phyloP scores from a whole-genome alignment of 2,888 invertebrate species.

The Lasioglossum malachurum region DNA sequence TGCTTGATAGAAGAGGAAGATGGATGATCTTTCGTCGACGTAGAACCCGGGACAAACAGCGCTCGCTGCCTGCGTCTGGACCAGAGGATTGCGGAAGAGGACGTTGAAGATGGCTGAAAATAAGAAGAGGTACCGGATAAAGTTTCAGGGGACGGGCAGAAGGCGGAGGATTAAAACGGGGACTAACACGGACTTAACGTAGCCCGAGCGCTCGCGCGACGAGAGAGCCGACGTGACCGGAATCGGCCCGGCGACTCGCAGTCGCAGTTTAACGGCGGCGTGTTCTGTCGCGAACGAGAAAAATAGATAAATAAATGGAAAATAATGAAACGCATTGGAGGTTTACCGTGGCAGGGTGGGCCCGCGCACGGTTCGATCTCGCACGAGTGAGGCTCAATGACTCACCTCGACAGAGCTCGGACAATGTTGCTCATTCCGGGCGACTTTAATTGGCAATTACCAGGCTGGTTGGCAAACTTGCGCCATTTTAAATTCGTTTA shows the following conservation, averaged over 20 bases:
- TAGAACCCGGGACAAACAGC: not conserved
- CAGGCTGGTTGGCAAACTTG: constrained; percentile 32
- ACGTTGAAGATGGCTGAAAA: not conserved
- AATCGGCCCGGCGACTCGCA: not conserved
- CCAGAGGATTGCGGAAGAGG: not conserved
- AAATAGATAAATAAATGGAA: not conserved
- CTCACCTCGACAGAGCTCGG: constrained; percentile 22
- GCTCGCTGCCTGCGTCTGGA: not conserved
- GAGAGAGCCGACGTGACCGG: constrained; percentile 20
- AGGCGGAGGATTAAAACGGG: constrained; percentile 13
- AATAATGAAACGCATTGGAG: constrained; percentile 8
- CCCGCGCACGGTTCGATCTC: constrained; percentile 5
- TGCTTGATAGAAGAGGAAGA: not conserved
- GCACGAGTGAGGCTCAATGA: constrained; percentile 27
- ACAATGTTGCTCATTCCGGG: constrained; percentile 52
- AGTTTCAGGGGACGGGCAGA: not conserved
- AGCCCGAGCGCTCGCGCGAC: not conserved
- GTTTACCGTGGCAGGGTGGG: not conserved
- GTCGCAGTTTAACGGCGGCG: constrained; percentile 15
- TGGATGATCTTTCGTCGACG: not conserved
- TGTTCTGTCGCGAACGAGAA: not conserved
- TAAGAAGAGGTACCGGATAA: not conserved
- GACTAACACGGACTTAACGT: not conserved
- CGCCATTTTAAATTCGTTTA: constrained; percentile 48
- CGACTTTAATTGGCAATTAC: constrained; percentile 61